Conservation (phyloP, 2,113 vertebrate genomes). For the Polypterus senegalus region DNA sequence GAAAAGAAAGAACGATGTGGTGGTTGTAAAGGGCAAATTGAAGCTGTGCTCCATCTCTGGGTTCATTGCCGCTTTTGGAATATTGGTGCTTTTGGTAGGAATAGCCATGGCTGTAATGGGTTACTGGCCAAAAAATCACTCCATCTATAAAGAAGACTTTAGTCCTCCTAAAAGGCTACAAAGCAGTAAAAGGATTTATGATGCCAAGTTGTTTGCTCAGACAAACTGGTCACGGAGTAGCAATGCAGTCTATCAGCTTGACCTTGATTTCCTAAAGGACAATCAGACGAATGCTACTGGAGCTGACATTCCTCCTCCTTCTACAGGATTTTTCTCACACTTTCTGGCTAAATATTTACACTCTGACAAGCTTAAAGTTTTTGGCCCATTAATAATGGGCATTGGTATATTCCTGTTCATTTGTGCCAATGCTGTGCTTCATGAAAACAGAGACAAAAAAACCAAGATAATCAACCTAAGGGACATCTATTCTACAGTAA, state of each 20-base stretch:
- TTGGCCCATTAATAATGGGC: constrained; percentile 90
- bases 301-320: constrained; percentile 17
- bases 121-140: constrained; percentile 76
- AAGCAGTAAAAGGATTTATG: constrained; percentile 14
- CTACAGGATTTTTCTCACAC: constrained; percentile 47
- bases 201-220: constrained; percentile 23
- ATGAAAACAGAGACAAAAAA: constrained; percentile 87
- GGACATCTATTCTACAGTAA: constrained; percentile 95
- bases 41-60: constrained; percentile 79
- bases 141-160: constrained; percentile 42
- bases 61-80: constrained; percentile 70
- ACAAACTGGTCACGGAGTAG: constrained; percentile 27
- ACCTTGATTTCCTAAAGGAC: constrained; percentile 15
- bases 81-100: constrained; percentile 76
- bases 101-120: constrained; percentile 78
- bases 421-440: constrained; percentile 86
- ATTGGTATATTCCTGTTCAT: constrained; percentile 95
- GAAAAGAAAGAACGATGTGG: constrained; percentile 80
- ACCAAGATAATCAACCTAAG: constrained; percentile 90
- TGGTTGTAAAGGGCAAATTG: constrained; percentile 87
- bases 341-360: constrained; percentile 75
- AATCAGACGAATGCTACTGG: constrained; percentile 26
- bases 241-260: constrained; percentile 24
- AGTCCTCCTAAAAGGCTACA: constrained; percentile 1
- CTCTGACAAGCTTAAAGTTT: constrained; percentile 85